A percentile compares a stretch with the other conserved stretches of the same genome.
Evolutionary conservation across 2,888 invertebrate species (phyloP).

Genomic region (Lumbricus terrestris): DNA sequence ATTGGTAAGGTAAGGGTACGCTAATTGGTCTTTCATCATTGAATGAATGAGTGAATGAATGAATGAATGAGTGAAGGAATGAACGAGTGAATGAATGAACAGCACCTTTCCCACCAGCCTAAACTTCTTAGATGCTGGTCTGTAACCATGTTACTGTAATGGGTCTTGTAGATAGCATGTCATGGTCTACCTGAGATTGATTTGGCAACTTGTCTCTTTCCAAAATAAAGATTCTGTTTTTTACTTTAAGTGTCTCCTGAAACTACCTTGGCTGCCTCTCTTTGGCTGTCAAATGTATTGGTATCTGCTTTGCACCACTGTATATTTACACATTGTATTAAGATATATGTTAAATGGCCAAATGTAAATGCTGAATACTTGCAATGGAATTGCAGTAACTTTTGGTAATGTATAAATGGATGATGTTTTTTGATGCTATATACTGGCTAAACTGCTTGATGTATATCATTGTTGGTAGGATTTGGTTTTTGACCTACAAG

Average conservation of each 20-base stretch:
- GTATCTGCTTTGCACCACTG: neutral
- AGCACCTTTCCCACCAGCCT: no score
- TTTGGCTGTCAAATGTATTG: no score
- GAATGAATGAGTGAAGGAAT: no score
- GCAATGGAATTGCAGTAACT: no score
- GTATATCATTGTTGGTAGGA: slow-evolving; percentile 40
- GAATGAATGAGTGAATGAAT: no score
- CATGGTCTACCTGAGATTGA: neutral
- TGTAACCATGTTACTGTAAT: neutral
- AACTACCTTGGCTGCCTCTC: neutral
- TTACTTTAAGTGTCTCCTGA: neutral
- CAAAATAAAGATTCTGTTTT: no score
- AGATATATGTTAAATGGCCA: no score
- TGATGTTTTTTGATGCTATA: neutral
- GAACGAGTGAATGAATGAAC: no score
- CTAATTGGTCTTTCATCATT: neutral
- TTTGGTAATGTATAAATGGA: no score
- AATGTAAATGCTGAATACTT: no score
- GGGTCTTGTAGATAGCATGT: neutral
- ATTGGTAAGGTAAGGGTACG: neutral
- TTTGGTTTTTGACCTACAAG: slow-evolving; percentile 56
- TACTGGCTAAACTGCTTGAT: neutral
- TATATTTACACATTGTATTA: neutral
- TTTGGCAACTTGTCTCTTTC: neutral
- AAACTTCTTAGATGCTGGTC: neutral